A percentile compares a stretch with the other conserved stretches of the same genome.
These are phyloP conservation scores for Platalea minor DNA, from an alignment of 2,797 vertebrate species.

Conservation along the genomic window DNA sequence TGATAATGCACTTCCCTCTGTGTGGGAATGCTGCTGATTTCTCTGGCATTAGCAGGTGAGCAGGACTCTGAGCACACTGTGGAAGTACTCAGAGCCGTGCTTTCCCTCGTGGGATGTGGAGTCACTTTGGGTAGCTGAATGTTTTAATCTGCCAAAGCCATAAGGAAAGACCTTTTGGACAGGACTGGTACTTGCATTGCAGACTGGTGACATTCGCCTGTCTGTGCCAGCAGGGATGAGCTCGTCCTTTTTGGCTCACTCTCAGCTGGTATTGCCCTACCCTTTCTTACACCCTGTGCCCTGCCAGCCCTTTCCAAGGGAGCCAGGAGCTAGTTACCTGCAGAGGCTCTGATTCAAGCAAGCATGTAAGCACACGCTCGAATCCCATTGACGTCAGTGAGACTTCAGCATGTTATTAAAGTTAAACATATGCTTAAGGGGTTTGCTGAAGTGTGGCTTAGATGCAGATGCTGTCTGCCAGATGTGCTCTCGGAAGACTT, in stretches of 20 bases:
- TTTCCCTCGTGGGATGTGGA: accelerated
- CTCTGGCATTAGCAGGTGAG: neutral
- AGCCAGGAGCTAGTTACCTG: neutral
- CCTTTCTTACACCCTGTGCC: neutral
- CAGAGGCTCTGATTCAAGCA: neutral
- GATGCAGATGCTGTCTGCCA: neutral
- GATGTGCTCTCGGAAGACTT: neutral
- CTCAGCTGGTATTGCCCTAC: neutral
- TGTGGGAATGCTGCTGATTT: neutral
- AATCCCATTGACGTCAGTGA: neutral
- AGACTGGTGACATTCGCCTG: neutral
- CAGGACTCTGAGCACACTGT: accelerated
- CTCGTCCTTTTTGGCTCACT: neutral
- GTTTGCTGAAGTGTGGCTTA: slow-evolving; percentile 14
- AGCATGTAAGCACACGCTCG: neutral
- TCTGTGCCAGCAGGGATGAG: neutral
- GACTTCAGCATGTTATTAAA: neutral
- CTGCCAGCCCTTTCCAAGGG: neutral
- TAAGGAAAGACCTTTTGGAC: neutral
- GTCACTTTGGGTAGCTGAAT: neutral
- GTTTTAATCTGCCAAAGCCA: neutral
- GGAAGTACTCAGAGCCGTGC: neutral
- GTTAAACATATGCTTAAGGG: neutral
- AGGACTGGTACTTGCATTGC: neutral
- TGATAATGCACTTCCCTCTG: neutral